A percentile compares a stretch with the other conserved stretches of the same genome.
Evolutionary conservation across 2,797 vertebrate genomes (phyloP).

Genomic region (Diglossa cyanea): DNA sequence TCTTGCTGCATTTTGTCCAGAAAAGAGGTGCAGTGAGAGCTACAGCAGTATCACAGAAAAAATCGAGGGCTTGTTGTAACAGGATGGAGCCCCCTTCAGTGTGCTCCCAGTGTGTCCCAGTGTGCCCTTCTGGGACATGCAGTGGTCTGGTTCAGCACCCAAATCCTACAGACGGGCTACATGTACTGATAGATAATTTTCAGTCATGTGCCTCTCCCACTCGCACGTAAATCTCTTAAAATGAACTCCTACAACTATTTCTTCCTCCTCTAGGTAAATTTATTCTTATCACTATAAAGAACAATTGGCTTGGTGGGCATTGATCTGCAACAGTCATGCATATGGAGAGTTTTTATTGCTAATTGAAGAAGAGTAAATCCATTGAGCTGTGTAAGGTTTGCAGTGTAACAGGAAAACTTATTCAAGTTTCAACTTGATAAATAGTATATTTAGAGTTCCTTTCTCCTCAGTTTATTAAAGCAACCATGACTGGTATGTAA

Average conservation of each 20-base stretch:
- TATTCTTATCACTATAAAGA: neutral
- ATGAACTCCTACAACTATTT: neutral
- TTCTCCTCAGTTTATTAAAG: neutral
- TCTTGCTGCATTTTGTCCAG: neutral
- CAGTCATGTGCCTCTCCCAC: neutral
- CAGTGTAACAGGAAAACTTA: neutral
- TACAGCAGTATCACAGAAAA: neutral
- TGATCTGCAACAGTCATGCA: neutral
- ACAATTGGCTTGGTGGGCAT: neutral
- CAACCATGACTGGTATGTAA: neutral
- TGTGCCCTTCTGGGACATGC: neutral
- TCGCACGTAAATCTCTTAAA: neutral
- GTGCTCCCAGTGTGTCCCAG: neutral
- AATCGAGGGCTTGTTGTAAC: neutral
- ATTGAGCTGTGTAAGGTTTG: neutral
- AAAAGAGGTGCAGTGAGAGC: neutral
- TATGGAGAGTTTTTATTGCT: constrained; percentile 15
- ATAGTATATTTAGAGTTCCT: neutral
- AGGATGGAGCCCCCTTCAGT: neutral
- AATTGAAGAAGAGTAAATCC: constrained; percentile 28
- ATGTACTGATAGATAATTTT: neutral
- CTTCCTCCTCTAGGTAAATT: neutral
- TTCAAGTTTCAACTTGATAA: constrained; percentile 8
- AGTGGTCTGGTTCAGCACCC: neutral
- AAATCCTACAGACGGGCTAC: neutral